phyloP scores from a whole-genome alignment of 2,888 invertebrate species.

The Mythimna impura region DNA sequence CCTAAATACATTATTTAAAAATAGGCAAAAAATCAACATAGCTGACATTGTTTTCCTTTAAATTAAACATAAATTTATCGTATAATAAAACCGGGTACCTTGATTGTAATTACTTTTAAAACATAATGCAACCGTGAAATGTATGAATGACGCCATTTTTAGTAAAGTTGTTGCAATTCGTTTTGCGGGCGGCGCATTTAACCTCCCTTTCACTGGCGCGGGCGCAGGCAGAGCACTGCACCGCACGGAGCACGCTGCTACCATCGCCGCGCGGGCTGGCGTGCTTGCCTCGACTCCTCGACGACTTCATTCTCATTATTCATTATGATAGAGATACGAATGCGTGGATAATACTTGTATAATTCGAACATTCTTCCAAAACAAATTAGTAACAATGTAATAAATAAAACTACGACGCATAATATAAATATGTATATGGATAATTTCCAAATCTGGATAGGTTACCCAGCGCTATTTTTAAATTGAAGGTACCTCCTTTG shows the following conservation, averaged over 20 bases:
- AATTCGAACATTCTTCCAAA: conserved; percentile 2
- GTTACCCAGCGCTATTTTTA: neutral
- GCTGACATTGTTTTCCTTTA: conserved; percentile 34
- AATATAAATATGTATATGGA: neutral
- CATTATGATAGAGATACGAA: neutral
- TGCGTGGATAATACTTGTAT: conserved; percentile 2
- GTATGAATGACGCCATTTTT: conserved; percentile 89
- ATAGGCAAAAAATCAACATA: conserved; percentile 7
- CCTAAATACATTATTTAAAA: conserved; percentile 29
- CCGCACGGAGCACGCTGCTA: conserved; percentile 45
- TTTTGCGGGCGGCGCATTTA: conserved; percentile 83
- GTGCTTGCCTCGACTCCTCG: conserved; percentile 57
- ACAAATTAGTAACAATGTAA: neutral
- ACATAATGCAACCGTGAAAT: conserved; percentile 84
- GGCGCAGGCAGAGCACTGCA: conserved; percentile 59
- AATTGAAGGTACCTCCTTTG: conserved; percentile 1
- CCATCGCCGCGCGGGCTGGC: conserved; percentile 78
- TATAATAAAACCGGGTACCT: conserved; percentile 61
- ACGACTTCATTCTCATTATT: conserved; percentile 34
- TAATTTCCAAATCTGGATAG: conserved; percentile 13
- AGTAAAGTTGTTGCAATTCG: conserved; percentile 87
- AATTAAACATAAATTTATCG: conserved; percentile 59
- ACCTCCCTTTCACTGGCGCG: conserved; percentile 87
- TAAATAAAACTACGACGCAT: neutral
- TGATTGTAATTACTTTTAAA: conserved; percentile 77